Conservation (phyloP, 2,113 vertebrate genomes). For the Microtus pennsylvanicus region DNA sequence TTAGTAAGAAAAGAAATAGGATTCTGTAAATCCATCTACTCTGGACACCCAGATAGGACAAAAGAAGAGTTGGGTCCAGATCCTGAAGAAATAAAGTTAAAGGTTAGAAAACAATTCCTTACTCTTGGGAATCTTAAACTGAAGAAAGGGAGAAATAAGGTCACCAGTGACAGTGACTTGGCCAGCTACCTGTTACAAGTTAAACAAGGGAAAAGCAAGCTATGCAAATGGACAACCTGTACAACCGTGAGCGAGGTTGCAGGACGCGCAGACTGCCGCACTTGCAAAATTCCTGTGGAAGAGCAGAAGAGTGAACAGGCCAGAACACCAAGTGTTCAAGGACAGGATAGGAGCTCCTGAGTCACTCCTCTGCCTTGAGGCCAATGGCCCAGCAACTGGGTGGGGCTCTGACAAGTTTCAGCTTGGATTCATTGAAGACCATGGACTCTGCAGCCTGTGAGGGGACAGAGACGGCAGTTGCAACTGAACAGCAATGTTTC, state of each 20-base stretch:
- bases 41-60: background rate
- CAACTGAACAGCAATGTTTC: fast-evolving
- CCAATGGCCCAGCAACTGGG: fast-evolving
- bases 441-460: fast-evolving
- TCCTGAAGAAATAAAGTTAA: background rate
- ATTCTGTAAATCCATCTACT: conserved; percentile 26
- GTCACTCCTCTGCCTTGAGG: fast-evolving
- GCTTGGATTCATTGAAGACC: fast-evolving
- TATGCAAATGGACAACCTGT: fast-evolving
- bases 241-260: fast-evolving
- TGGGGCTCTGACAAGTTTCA: background rate
- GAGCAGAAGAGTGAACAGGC: fast-evolving
- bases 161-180: fast-evolving
- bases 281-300: fast-evolving
- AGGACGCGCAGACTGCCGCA: fast-evolving
- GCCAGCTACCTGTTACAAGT: background rate
- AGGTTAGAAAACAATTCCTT: background rate
- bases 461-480: fast-evolving
- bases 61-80: fast-evolving
- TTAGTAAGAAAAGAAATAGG: conserved; percentile 14
- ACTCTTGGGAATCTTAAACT: background rate
- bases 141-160: background rate
- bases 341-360: fast-evolving
- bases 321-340: background rate
- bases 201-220: too few species aligned